Percentiles rank a stretch among this genome's conserved stretches.
Conservation (phyloP, 2,797 vertebrate species). For the Sebastes hubbsi region DNA sequence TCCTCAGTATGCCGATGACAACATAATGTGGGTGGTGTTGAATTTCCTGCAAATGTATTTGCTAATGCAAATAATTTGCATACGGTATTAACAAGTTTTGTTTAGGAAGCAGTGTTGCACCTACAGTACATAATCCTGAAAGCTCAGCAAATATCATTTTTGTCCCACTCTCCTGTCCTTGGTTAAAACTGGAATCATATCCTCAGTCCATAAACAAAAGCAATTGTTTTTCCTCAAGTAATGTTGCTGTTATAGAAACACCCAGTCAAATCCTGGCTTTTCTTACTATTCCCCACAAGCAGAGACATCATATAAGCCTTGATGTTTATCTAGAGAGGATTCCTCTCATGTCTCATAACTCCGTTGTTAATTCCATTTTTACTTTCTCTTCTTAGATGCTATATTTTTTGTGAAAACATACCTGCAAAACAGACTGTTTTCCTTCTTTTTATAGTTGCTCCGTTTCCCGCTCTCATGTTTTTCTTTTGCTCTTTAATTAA, state of each 20-base stretch:
- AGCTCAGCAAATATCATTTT: background rate
- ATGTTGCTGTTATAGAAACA: slow-evolving; percentile 16
- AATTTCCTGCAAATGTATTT: background rate
- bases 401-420: slow-evolving; percentile 34
- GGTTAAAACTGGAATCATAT: background rate
- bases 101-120: background rate
- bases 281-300: slow-evolving; percentile 19
- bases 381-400: slow-evolving; percentile 12
- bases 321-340: slow-evolving; percentile 51
- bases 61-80: background rate
- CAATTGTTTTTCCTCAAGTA: slow-evolving; percentile 18
- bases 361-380: slow-evolving; percentile 45
- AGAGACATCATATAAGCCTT: slow-evolving; percentile 29
- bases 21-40: background rate
- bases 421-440: slow-evolving; percentile 15
- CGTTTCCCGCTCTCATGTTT: slow-evolving; percentile 26
- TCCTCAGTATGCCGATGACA: background rate
- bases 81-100: background rate
- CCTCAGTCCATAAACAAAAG: background rate
- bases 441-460: slow-evolving; percentile 17
- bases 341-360: slow-evolving; percentile 39
- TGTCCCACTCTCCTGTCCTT: background rate
- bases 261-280: slow-evolving; percentile 18
- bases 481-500: slow-evolving; percentile 52
- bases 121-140: background rate